Percentiles rank a stretch among this genome's conserved stretches.
Evolutionary conservation across 2,797 vertebrate species (phyloP).

Genomic region (Sorex maritimensis): DNA sequence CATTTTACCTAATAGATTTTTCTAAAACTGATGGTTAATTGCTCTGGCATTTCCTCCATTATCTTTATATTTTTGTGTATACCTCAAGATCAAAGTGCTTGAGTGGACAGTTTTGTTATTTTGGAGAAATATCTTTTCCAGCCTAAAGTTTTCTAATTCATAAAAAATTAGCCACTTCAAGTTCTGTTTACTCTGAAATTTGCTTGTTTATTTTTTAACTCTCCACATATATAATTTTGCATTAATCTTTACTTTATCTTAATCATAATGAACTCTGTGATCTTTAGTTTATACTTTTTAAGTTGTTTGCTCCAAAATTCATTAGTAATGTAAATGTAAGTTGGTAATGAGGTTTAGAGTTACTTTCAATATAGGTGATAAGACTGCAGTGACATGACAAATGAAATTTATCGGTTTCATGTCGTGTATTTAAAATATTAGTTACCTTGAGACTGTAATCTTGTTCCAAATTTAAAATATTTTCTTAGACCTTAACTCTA

Average conservation of each 20-base stretch:
- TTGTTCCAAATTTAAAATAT: slow-evolving; percentile 70
- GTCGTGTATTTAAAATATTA: slow-evolving; percentile 75
- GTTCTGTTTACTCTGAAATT: slow-evolving; percentile 81
- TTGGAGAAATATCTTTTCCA: slow-evolving; percentile 85
- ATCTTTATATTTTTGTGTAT: slow-evolving; percentile 89
- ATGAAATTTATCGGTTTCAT: slow-evolving; percentile 89
- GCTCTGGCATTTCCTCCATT: slow-evolving; percentile 64
- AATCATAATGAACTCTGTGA: slow-evolving; percentile 94
- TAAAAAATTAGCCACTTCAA: slow-evolving; percentile 81
- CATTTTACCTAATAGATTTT: slow-evolving; percentile 86
- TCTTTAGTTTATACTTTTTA: slow-evolving; percentile 95
- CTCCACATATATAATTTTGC: slow-evolving; percentile 90
- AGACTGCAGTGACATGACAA: slow-evolving; percentile 91
- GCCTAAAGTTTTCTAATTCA: slow-evolving; percentile 83
- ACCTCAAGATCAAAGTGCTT: slow-evolving; percentile 89
- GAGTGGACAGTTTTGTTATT: slow-evolving; percentile 78
- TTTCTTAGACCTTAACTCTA: slow-evolving; percentile 50
- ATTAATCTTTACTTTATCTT: slow-evolving; percentile 89
- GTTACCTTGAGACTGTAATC: slow-evolving; percentile 61
- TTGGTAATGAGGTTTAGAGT: slow-evolving; percentile 91
- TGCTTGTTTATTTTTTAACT: slow-evolving; percentile 89
- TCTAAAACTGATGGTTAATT: slow-evolving; percentile 83
- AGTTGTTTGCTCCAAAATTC: slow-evolving; percentile 94
- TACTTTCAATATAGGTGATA: slow-evolving; percentile 94
- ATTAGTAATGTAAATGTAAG: slow-evolving; percentile 92